Evolutionary conservation across 2,113 vertebrate species (phyloP).

Genomic region (Caranx melampygus): DNA sequence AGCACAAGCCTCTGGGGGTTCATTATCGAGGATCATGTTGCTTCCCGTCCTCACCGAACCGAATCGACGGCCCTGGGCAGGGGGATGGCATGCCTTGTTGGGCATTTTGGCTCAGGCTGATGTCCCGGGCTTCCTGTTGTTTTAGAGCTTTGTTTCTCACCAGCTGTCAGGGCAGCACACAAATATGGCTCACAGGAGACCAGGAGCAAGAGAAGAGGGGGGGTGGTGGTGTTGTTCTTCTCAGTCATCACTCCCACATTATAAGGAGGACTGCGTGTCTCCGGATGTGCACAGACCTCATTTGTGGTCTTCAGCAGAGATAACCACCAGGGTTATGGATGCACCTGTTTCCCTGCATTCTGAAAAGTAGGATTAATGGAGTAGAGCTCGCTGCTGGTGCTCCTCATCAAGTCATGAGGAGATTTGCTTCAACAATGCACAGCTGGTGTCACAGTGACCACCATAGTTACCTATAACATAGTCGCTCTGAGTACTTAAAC

Average conservation of each 20-base stretch:
- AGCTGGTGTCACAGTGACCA: background rate
- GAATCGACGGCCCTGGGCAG: constrained; percentile 59
- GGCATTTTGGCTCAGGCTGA: constrained; percentile 73
- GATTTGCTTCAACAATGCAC: constrained; percentile 11
- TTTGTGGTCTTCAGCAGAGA: constrained; percentile 42
- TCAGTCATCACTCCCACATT: constrained; percentile 70
- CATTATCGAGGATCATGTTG: constrained; percentile 85
- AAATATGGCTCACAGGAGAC: constrained; percentile 72
- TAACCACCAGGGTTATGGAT: constrained; percentile 13
- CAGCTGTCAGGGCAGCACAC: constrained; percentile 77
- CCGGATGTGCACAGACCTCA: constrained; percentile 38
- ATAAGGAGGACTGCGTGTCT: constrained; percentile 55
- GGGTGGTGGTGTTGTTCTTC: constrained; percentile 47
- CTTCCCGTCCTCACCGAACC: constrained; percentile 74
- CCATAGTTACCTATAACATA: background rate
- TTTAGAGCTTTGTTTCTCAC: constrained; percentile 80
- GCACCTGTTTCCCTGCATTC: constrained; percentile 57
- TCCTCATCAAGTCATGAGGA: background rate
- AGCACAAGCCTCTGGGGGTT: constrained; percentile 79
- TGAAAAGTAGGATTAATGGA: constrained; percentile 24
- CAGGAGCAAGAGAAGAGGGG: constrained; percentile 30
- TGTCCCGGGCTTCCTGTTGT: constrained; percentile 79
- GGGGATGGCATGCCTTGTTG: constrained; percentile 70
- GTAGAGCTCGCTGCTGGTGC: background rate
- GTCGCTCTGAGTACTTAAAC: background rate